phyloP scores from a whole-genome alignment of 2,888 invertebrate species.

The Volucella inflata region DNA sequence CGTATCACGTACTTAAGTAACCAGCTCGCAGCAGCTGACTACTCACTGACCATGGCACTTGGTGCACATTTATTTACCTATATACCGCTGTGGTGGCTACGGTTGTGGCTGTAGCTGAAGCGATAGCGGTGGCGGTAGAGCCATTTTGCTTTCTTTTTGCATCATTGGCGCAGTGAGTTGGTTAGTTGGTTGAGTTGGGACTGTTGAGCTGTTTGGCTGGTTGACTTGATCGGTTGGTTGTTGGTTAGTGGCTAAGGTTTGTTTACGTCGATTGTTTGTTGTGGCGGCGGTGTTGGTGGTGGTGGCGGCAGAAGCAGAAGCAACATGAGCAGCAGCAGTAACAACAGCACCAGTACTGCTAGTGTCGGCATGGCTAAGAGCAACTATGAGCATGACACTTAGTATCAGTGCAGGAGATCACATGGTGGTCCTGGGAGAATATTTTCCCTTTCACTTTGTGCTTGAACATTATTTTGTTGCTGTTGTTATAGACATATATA shows the following conservation, averaged over 20 bases:
- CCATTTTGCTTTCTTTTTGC: constrained; percentile 73
- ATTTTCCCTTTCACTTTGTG: constrained; percentile 75
- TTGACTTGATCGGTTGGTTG: constrained; percentile 32
- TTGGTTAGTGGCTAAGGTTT: constrained; percentile 62
- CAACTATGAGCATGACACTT: constrained; percentile 73
- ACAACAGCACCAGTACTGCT: constrained; percentile 45
- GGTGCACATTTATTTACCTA: constrained; percentile 70
- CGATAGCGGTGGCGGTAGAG: constrained; percentile 25
- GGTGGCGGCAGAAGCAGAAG: constrained; percentile 26
- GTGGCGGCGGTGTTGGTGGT: constrained; percentile 58
- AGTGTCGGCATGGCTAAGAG: constrained; percentile 74
- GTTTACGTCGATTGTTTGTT: constrained; percentile 72
- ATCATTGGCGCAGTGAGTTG: constrained; percentile 57
- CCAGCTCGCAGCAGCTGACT: constrained; percentile 71
- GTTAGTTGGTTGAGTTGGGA: constrained; percentile 23
- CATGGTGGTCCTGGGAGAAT: constrained; percentile 75
- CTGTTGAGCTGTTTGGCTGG: constrained; percentile 46
- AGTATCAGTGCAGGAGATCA: constrained; percentile 72
- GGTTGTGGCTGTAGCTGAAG: background rate
- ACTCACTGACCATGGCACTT: constrained; percentile 75
- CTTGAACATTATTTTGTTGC: constrained; percentile 56
- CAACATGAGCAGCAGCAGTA: background rate
- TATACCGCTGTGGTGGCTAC: constrained; percentile 13
- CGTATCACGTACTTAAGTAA: background rate
- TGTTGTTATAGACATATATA: constrained; percentile 6